These are phyloP conservation scores for Nanorana parkeri DNA, from an alignment of 2,113 vertebrate species.

Conservation along the genomic window DNA sequence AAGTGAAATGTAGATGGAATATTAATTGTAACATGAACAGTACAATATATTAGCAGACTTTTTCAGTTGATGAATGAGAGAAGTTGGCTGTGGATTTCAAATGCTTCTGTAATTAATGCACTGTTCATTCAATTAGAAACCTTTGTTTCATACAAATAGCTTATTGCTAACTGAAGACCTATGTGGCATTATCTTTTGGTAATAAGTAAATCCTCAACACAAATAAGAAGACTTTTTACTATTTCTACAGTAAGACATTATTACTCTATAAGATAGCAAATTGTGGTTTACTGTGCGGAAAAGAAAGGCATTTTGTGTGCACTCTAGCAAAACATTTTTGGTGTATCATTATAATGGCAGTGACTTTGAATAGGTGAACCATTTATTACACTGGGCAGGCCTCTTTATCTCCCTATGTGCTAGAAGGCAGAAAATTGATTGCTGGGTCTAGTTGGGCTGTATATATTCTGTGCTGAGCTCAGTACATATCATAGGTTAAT, in stretches of 20 bases:
- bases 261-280: not conserved
- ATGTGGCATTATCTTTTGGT: not conserved
- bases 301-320: not conserved
- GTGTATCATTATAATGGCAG: not conserved
- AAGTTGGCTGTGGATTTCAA: not conserved
- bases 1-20: too few species aligned
- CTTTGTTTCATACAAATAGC: not conserved
- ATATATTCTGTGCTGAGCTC: not conserved
- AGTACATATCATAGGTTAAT: not conserved
- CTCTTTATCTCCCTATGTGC: not conserved
- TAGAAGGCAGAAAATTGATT: conserved; percentile 4
- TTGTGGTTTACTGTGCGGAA: conserved; percentile 1
- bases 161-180: not conserved
- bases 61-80: not conserved
- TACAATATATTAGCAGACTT: not conserved
- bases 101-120: not conserved
- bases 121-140: not conserved
- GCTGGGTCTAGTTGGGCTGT: not conserved
- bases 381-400: conserved; percentile 3
- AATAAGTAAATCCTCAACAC: not conserved
- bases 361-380: conserved; percentile 15
- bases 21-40: too few species aligned
- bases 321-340: not conserved
- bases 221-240: conserved; percentile 3
- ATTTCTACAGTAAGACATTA: not conserved